Percentiles rank a stretch among this genome's conserved stretches.
Evolutionary conservation across 1,140 invertebrate genomes (phyloP).

Genomic region (Leptonema lineaticorne): DNA sequence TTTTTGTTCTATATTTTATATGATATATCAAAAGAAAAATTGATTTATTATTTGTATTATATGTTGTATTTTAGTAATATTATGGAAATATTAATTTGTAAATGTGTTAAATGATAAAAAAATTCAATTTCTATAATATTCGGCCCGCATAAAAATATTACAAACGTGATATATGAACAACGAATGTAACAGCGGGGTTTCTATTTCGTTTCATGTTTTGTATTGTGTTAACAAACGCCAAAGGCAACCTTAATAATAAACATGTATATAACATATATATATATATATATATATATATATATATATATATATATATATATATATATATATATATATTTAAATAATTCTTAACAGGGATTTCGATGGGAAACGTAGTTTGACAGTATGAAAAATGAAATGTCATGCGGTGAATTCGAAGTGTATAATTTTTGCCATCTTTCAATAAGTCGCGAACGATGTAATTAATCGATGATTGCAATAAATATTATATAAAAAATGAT

Average conservation of each 20-base stretch:
- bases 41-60: too few species aligned
- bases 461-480: too few species aligned
- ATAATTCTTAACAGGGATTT: neutral
- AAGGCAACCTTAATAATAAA: conserved; percentile 20
- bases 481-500: too few species aligned
- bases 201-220: conserved; percentile 23
- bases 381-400: neutral
- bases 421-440: too few species aligned
- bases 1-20: too few species aligned
- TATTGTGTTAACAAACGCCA: conserved; percentile 20
- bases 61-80: too few species aligned
- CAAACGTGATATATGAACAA: conserved; percentile 26
- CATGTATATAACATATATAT: too few species aligned
- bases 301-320: neutral
- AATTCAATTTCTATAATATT: too few species aligned
- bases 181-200: conserved; percentile 21
- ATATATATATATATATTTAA: neutral
- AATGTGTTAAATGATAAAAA: too few species aligned
- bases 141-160: conserved; percentile 31
- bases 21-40: too few species aligned
- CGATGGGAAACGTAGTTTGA: neutral
- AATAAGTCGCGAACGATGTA: too few species aligned
- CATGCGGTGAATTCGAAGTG: neutral
- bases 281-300: neutral
- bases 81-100: too few species aligned